These are phyloP conservation scores for Dendropsophus ebraccatus DNA, from an alignment of 2,113 vertebrate genomes.

Conservation along the genomic window DNA sequence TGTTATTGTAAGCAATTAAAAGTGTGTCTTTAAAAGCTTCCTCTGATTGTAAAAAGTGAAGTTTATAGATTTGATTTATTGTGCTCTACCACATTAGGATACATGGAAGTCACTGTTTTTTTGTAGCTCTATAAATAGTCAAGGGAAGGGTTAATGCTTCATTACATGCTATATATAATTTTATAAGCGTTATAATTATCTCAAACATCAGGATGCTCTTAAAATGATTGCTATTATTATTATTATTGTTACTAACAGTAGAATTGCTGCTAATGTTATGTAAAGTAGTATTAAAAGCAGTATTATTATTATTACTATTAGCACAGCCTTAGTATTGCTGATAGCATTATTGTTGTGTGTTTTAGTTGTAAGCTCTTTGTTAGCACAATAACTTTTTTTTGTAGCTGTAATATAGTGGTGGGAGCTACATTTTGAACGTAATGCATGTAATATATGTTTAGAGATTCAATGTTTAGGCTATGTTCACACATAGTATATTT, in stretches of 20 bases:
- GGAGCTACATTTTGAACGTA: background rate
- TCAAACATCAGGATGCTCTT: background rate
- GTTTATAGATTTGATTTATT: constrained; percentile 48
- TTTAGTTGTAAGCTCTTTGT: background rate
- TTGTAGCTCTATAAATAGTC: background rate
- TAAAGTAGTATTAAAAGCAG: background rate
- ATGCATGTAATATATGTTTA: background rate
- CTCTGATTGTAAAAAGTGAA: constrained; percentile 36
- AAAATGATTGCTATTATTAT: background rate
- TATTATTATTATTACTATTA: background rate
- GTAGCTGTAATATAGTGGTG: background rate
- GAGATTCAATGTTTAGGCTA: too few species aligned
- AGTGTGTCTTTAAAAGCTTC: background rate
- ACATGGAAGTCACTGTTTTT: constrained; percentile 25
- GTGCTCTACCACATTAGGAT: background rate
- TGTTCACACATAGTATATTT: too few species aligned
- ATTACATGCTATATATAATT: constrained; percentile 1
- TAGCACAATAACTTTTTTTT: background rate
- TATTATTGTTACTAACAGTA: too few species aligned
- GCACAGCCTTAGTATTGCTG: background rate
- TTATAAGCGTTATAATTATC: background rate
- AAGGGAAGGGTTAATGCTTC: constrained; percentile 9
- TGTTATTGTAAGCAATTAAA: background rate
- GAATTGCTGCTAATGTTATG: background rate
- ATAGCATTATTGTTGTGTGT: background rate